A percentile compares a stretch with the other conserved stretches of the same genome.
phyloP scores from a whole-genome alignment of 1,140 invertebrate genomes.

The Harlomillsia oculata region DNA sequence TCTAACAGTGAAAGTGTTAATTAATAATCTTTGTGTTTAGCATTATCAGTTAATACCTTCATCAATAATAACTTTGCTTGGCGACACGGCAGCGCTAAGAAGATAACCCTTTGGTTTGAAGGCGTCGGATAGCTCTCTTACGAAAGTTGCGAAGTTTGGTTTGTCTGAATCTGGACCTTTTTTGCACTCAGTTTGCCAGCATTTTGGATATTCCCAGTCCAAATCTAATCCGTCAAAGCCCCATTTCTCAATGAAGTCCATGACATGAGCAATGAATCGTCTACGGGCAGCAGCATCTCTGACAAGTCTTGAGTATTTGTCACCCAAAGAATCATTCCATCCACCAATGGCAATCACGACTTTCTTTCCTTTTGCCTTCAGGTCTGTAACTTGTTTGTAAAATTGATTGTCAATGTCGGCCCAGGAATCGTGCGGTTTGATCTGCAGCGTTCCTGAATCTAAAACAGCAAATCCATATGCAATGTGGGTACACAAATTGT shows the following conservation, averaged over 20 bases:
- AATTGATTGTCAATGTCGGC: slow-evolving; percentile 48
- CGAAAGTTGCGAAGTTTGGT: slow-evolving; percentile 55
- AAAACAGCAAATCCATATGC: slow-evolving; percentile 62
- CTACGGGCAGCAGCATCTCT: slow-evolving; percentile 37
- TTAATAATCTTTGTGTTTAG: background rate
- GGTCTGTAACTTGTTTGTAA: slow-evolving; percentile 52
- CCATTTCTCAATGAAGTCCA: slow-evolving; percentile 41
- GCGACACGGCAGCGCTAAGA: slow-evolving; percentile 50
- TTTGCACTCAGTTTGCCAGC: slow-evolving; percentile 55
- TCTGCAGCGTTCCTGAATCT: slow-evolving; percentile 45
- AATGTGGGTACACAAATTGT: slow-evolving; percentile 59
- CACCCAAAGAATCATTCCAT: slow-evolving; percentile 44
- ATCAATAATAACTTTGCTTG: slow-evolving; percentile 46
- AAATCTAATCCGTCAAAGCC: slow-evolving; percentile 45
- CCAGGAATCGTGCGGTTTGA: slow-evolving; percentile 43
- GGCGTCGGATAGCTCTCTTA: slow-evolving; percentile 60
- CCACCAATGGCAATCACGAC: slow-evolving; percentile 46
- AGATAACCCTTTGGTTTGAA: slow-evolving; percentile 58
- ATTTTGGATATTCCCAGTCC: slow-evolving; percentile 53
- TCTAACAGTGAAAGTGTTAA: background rate
- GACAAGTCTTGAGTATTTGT: slow-evolving; percentile 45
- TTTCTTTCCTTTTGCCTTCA: slow-evolving; percentile 48
- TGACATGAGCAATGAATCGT: slow-evolving; percentile 40
- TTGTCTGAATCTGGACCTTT: slow-evolving; percentile 50
- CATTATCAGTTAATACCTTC: slow-evolving; percentile 36